These are phyloP conservation scores for Drosophila takahashii DNA, from an alignment of 1,140 invertebrate species.

Conservation along the genomic window DNA sequence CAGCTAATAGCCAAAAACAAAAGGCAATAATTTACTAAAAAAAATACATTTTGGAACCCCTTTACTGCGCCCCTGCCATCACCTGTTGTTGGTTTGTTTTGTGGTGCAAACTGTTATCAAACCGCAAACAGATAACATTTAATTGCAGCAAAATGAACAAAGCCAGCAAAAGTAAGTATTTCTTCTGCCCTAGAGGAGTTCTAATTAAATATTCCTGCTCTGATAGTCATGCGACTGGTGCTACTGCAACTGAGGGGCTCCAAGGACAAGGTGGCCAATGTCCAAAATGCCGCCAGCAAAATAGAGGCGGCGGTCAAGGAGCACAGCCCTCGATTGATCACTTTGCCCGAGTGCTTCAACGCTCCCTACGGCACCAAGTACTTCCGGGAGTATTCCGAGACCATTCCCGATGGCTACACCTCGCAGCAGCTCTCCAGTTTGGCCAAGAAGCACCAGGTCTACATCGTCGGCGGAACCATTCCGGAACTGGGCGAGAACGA, in stretches of 20 bases:
- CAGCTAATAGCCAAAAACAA: no score
- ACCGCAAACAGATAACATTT: conserved; percentile 39
- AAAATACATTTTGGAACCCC: neutral
- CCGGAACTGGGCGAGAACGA: conserved; percentile 89
- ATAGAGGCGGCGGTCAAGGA: conserved; percentile 90
- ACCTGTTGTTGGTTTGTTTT: conserved; percentile 27
- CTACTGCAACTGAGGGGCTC: conserved; percentile 92
- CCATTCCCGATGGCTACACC: conserved; percentile 91
- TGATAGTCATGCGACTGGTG: conserved; percentile 86
- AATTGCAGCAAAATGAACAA: conserved; percentile 35
- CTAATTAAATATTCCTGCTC: neutral
- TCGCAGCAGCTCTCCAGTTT: conserved; percentile 89
- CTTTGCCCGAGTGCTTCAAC: conserved; percentile 97
- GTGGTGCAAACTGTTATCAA: conserved; percentile 40
- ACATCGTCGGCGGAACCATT: conserved; percentile 95
- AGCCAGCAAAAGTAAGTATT: conserved; percentile 53
- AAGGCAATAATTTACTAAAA: no score
- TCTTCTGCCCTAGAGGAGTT: neutral
- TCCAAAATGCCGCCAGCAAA: conserved; percentile 89
- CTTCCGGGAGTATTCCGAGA: conserved; percentile 91
- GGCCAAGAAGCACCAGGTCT: conserved; percentile 92
- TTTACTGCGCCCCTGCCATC: conserved; percentile 4
- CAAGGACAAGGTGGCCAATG: conserved; percentile 90
- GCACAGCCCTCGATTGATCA: conserved; percentile 91
- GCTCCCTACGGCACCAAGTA: conserved; percentile 94